Percentiles rank a stretch among this genome's conserved stretches.
Evolutionary conservation across 2,113 vertebrate genomes (phyloP).

Genomic region (Brienomyrus brachyistius): DNA sequence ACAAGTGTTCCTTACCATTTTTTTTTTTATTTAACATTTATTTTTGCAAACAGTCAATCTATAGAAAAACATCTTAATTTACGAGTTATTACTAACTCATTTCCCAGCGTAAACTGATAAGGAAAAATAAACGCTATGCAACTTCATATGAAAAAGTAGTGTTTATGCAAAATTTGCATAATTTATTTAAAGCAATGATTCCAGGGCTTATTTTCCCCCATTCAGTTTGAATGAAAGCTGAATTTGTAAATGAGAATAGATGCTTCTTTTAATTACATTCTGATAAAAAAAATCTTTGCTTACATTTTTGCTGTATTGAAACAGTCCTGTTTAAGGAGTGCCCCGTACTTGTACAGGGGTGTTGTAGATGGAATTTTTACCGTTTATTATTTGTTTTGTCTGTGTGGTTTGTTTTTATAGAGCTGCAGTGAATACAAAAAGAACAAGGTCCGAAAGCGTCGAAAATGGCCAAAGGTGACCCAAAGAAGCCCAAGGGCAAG

Average conservation of each 20-base stretch:
- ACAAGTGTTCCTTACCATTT: not conserved
- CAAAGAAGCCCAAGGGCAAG: conserved; percentile 83
- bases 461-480: conserved; percentile 81
- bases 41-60: not conserved
- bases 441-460: not conserved
- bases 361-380: not conserved
- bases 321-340: not conserved
- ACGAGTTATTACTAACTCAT: not conserved
- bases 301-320: not conserved
- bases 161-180: not conserved
- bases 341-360: not conserved
- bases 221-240: not conserved
- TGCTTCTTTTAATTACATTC: not conserved
- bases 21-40: not conserved
- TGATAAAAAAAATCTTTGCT: not conserved
- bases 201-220: not conserved
- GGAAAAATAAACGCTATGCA: not conserved
- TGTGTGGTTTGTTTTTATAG: not conserved
- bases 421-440: not conserved
- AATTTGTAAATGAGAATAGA: not conserved
- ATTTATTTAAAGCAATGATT: not conserved
- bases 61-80: not conserved
- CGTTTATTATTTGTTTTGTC: not conserved
- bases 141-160: not conserved
- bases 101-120: not conserved